Evolutionary conservation across 2,113 vertebrate genomes (phyloP), one percentile per base, ranked within the genome.

Genomic region (Archilochus colubris): DNA sequence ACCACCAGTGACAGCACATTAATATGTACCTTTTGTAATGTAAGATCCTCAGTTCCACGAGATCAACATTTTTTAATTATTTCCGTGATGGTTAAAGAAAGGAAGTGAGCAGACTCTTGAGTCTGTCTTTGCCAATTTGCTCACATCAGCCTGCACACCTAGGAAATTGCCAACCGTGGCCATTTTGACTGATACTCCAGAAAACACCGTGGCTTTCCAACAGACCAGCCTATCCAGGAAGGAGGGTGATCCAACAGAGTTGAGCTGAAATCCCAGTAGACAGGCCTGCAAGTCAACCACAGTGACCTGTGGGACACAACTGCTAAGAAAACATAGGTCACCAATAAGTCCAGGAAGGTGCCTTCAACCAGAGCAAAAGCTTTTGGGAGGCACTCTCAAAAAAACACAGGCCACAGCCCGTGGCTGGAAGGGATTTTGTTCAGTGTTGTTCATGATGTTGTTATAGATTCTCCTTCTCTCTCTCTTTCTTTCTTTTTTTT

Each of bases 381-480:
- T 62, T 77, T 66, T 27, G 30, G 48, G 73, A n/a, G 91, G 30
- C 14, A 2, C 6, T 58, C 21, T 25, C 8, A 10, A 61, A 80
- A 83, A 58, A 5, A 0, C 27, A 28, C 0, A 9, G 48, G 16
- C 22, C 54, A 9, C 17, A 58, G 44, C 8, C 20, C 7, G 7
- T 12, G 27, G n/a, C 36, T 53, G 22, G 10, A 82, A 63, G 11
- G 27, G 59, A n/a, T 74, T 64, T 73, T 63, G 30, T 16, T 28
- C 66, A 40, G 16, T 25, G 40, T 33, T 0, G 0, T 28, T 83
- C 0, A 0, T 20, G 23, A 33, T 2, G 3, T 17, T 36, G 16
- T 25, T 81, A 46, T 4, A 50, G 25, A 30, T 17, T 68, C 2
- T 22, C 7, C 31, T 77, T 54, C 25, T 36, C 11, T 14, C 2